Evolutionary conservation across 2,113 vertebrate genomes (phyloP), one percentile per base, ranked within the genome.

Genomic region (Chionomys nivalis): DNA sequence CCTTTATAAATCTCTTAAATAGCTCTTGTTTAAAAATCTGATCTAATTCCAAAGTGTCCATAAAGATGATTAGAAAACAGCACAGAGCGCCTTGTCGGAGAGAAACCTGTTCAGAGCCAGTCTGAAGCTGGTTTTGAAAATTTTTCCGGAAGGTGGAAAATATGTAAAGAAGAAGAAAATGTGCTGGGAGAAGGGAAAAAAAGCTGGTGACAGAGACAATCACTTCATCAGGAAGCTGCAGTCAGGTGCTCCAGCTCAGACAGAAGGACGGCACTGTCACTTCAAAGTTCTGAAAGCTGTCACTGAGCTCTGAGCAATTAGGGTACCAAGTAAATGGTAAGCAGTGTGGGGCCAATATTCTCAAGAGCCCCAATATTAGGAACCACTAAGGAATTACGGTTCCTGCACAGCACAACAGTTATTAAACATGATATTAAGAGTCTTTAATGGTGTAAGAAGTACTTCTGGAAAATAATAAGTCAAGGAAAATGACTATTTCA

Each of bases 31-130:
- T 94, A 90, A 97, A 89, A 97, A 95, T 78, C 93, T 97, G 97
- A 97, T 68, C 85, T 61, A 94, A 95, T 94, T 97, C 97, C 96
- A 95, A 91, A 96, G 90, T 92, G 76, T 85, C 97, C 96, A 97
- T 97, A 97, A 96, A 96, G 96, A 93, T 96, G 89, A 97, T 98
- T 97, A 96, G 95, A 93, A 86, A 75, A 70, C 31, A 94, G 89
- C 39, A 87, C 44, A 52, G 87, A 63, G 79, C 77, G 91, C 87
- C 70, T 94, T 85, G 86, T 89, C 58, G 93, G 44, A 75, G 90
- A 87, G 86, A 91, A 93, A 65, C 82, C 49, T 90, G 94, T 77
- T 97, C 96, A 96, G 94, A 93, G 96, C 87, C 82, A 75, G 77
- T 49, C 79, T 85, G 81, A 97, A 87, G 78, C 89, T 89, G 95